phyloP scores from a whole-genome alignment of 2,888 invertebrate genomes.

The Uropetala carovei region DNA sequence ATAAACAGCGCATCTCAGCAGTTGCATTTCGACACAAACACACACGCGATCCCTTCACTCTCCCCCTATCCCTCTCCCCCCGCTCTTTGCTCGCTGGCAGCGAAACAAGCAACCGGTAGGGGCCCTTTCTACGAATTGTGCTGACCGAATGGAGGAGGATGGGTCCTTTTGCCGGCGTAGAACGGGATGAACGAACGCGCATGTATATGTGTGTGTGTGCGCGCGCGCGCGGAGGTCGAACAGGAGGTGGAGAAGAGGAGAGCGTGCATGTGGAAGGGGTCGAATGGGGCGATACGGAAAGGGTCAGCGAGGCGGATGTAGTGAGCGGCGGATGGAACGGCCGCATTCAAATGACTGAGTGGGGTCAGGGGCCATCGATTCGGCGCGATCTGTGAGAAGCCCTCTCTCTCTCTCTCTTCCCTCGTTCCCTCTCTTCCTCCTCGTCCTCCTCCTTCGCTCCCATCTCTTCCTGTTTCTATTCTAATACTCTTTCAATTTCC shows the following conservation, averaged over 20 bases:
- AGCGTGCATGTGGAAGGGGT: background rate
- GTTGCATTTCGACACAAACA: background rate
- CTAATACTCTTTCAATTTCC: too few species aligned
- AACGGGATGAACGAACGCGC: background rate
- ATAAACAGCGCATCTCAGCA: background rate
- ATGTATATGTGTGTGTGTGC: too few species aligned
- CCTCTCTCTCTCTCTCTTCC: background rate
- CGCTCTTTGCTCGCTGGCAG: background rate
- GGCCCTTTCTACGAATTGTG: background rate
- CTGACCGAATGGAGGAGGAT: too few species aligned
- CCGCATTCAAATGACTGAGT: conserved; percentile 15
- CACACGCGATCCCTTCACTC: background rate
- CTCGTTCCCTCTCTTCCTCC: background rate
- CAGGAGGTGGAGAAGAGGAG: background rate
- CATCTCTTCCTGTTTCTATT: too few species aligned
- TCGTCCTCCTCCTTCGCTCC: too few species aligned
- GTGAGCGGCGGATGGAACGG: background rate
- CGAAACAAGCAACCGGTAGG: background rate
- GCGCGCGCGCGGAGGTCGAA: too few species aligned
- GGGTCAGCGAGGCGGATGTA: conserved; percentile 15
- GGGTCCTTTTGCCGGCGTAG: too few species aligned
- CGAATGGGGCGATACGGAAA: conserved; percentile 15
- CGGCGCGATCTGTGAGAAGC: background rate
- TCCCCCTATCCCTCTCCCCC: background rate
- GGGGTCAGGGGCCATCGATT: background rate